A percentile compares a stretch with the other conserved stretches of the same genome.
These are phyloP conservation scores for Heliornis fulica DNA, from an alignment of 2,113 vertebrate species.

Conservation along the genomic window DNA sequence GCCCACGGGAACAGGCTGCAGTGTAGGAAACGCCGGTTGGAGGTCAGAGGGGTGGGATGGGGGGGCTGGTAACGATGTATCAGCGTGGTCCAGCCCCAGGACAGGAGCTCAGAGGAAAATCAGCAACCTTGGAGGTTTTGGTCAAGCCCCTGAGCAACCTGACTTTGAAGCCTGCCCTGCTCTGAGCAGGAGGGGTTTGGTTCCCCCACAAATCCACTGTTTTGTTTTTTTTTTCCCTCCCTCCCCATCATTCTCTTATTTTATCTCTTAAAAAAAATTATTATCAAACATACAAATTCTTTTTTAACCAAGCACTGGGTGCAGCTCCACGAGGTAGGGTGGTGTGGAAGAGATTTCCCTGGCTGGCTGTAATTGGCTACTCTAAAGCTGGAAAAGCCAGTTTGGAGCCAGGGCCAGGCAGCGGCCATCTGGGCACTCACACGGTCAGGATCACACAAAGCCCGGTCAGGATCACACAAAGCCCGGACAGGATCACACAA, in stretches of 20 bases:
- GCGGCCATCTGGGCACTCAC: background rate
- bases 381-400: background rate
- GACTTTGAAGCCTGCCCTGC: background rate
- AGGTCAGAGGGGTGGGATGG: too few relatives aligned
- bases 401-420: background rate
- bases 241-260: too few relatives aligned
- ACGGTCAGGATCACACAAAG: background rate
- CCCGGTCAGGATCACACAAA: background rate
- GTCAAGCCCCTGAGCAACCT: background rate
- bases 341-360: too few relatives aligned
- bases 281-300: fast-evolving
- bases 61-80: too few relatives aligned
- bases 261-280: background rate
- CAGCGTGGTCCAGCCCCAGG: background rate
- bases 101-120: background rate
- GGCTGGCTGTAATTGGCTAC: background rate
- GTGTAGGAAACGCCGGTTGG: fast-evolving
- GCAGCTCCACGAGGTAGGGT: too few relatives aligned
- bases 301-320: too few relatives aligned
- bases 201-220: background rate
- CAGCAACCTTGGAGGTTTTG: fast-evolving
- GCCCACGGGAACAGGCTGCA: background rate
- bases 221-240: too few relatives aligned
- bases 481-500: background rate
- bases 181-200: fast-evolving